Conservation (phyloP, 2,797 vertebrate genomes). For the Spea hammondii region DNA sequence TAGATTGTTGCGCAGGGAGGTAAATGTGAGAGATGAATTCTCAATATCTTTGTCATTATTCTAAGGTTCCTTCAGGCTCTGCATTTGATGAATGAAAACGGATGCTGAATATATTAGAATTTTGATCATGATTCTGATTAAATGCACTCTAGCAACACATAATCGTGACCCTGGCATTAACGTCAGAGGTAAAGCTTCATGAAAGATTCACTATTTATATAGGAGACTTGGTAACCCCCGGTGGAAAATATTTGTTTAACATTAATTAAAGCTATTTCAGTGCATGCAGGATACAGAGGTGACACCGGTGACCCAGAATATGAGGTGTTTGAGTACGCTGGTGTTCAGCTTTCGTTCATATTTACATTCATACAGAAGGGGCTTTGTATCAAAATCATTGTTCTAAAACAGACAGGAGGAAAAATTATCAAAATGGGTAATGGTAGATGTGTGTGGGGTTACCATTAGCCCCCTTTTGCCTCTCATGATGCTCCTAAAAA, state of each 20-base stretch:
- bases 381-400: too few relatives aligned
- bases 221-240: slow-evolving; percentile 20
- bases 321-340: not conserved
- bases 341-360: too few relatives aligned
- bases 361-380: too few relatives aligned
- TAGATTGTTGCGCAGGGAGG: slow-evolving; percentile 5
- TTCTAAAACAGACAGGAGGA: too few relatives aligned
- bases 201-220: slow-evolving; percentile 27
- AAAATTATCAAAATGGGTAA: too few relatives aligned
- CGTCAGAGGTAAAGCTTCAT: slow-evolving; percentile 24
- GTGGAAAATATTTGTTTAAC: not conserved
- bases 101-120: slow-evolving; percentile 45
- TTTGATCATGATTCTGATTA: slow-evolving; percentile 48
- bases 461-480: too few relatives aligned
- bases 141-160: slow-evolving; percentile 35
- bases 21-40: slow-evolving; percentile 25
- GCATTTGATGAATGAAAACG: slow-evolving; percentile 42
- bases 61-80: slow-evolving; percentile 24
- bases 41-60: slow-evolving; percentile 40
- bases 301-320: not conserved
- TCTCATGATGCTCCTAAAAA: too few relatives aligned
- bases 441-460: too few relatives aligned
- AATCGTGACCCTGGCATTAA: slow-evolving; percentile 25
- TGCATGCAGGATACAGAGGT: not conserved
- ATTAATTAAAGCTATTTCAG: not conserved